Base-by-base conservation (phyloP, 2,888 invertebrate genomes). In the Drosophila meridionalis region DNA sequence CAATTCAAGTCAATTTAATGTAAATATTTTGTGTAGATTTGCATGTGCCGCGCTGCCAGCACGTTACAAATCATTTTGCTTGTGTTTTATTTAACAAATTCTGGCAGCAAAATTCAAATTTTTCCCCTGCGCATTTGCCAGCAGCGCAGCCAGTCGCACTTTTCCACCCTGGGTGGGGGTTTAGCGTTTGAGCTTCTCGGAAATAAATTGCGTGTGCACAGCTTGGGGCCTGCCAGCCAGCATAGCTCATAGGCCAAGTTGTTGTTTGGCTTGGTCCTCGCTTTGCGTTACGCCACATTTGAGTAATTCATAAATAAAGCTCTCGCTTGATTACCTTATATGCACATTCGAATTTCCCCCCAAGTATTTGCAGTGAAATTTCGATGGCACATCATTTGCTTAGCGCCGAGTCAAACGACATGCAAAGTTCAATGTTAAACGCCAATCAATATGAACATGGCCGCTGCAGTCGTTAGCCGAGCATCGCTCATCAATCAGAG, bases 341-440 rank as follows among this genome's bases (percentile, higher is more conserved):
- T 52, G 69, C 40, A 59, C 38, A 38, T 68, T 75, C 55, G 52
- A 73, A 45, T 82, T 78, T 67, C 70, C 53, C 61, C 75, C 14
- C 56, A 76, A 73, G 75, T 79, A 79, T 87, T 88, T 85, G 73
- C 40, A 73, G 85, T 77, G 85, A 85, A 85, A 85, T 76, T 77
- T 34, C 30, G 50, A 5, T 47, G 45, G 9, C 56, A 48, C 53
- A 56, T 63, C 68, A 62, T 63, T 67, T 61, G 58, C 58, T 12
- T 42, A 59, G 50, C 45, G 59, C 7, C 36, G 28, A 4, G 28
- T 9, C 42, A 30, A 57, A 7, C 66, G 45, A 71, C 69, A 84
- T 65, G 82, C 77, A 82, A 66, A 87, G 89, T 89, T 87, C 90
- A 90, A 77, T 90, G 90, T 80, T 76, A 73, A 83, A 76, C 78